A percentile compares a stretch with the other conserved stretches of the same genome.
phyloP scores from a whole-genome alignment of 2,797 vertebrate genomes.

The Synanceia verrucosa region DNA sequence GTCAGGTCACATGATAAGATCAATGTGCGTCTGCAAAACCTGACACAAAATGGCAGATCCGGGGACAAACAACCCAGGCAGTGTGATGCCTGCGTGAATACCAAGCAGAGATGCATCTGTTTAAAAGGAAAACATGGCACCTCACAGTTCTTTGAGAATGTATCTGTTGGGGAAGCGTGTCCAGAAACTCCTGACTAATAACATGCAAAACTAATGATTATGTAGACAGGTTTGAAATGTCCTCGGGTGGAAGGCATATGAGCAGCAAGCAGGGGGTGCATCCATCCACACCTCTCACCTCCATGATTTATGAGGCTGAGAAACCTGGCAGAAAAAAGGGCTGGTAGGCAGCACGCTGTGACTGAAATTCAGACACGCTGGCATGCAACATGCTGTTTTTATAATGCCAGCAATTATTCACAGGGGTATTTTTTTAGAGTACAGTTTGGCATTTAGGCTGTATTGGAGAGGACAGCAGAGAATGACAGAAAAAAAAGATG shows the following conservation, averaged over 20 bases:
- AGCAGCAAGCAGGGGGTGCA: slow-evolving; percentile 50
- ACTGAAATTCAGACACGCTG: slow-evolving; percentile 63
- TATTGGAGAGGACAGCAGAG: slow-evolving; percentile 45
- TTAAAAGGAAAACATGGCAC: neutral
- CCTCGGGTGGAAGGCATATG: slow-evolving; percentile 54
- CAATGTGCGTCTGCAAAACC: slow-evolving; percentile 11
- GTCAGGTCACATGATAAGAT: slow-evolving; percentile 36
- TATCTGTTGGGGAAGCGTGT: slow-evolving; percentile 5
- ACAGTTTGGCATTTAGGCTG: slow-evolving; percentile 48
- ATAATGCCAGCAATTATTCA: slow-evolving; percentile 66
- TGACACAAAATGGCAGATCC: slow-evolving; percentile 38
- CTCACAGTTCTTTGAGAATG: slow-evolving; percentile 11
- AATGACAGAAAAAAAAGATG: slow-evolving; percentile 38
- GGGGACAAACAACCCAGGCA: slow-evolving; percentile 26
- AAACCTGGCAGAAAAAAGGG: slow-evolving; percentile 54
- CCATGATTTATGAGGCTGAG: slow-evolving; percentile 67
- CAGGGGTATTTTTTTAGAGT: slow-evolving; percentile 38
- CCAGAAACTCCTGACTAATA: slow-evolving; percentile 45
- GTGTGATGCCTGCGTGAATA: slow-evolving; percentile 39
- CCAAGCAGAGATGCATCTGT: slow-evolving; percentile 21
- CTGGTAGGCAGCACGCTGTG: slow-evolving; percentile 61
- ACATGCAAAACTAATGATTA: slow-evolving; percentile 64
- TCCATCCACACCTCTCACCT: slow-evolving; percentile 60
- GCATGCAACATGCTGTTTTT: slow-evolving; percentile 66
- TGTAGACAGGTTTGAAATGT: slow-evolving; percentile 44